Evolutionary conservation across 2,113 vertebrate genomes (phyloP).

Genomic region (Platichthys stellatus): DNA sequence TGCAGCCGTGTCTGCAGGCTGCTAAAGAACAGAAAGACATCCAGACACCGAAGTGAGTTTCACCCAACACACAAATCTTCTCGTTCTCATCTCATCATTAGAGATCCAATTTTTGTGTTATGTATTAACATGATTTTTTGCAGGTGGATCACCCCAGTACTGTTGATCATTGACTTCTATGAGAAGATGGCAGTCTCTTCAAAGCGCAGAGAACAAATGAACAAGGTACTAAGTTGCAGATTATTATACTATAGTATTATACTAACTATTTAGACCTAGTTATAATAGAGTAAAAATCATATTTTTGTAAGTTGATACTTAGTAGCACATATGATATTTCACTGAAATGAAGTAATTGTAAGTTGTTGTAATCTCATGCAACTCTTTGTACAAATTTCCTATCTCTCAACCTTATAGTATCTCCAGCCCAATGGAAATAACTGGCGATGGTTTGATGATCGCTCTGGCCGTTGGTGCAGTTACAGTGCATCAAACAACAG

Average conservation of each 20-base stretch:
- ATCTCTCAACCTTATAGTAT: slow-evolving; percentile 78
- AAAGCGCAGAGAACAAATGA: slow-evolving; percentile 93
- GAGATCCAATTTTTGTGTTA: background rate
- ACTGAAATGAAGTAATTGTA: background rate
- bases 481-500: slow-evolving; percentile 96
- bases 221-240: slow-evolving; percentile 81
- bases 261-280: background rate
- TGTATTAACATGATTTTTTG: slow-evolving; percentile 8
- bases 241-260: background rate
- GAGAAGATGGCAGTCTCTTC: slow-evolving; percentile 95
- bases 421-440: slow-evolving; percentile 93
- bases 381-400: background rate
- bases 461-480: slow-evolving; percentile 95
- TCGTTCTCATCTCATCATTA: background rate
- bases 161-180: slow-evolving; percentile 94
- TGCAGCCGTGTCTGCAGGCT: slow-evolving; percentile 92
- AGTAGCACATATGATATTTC: background rate
- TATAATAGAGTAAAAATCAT: background rate
- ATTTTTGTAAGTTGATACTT: no score
- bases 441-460: slow-evolving; percentile 97
- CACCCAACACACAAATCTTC: background rate
- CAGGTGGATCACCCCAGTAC: slow-evolving; percentile 95
- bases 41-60: slow-evolving; percentile 92
- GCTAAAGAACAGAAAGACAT: slow-evolving; percentile 95
- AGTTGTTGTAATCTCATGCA: background rate